A percentile compares a stretch with the other conserved stretches of the same genome.
These are phyloP conservation scores for Drosophila borealis DNA, from an alignment of 2,888 invertebrate species.

Conservation along the genomic window DNA sequence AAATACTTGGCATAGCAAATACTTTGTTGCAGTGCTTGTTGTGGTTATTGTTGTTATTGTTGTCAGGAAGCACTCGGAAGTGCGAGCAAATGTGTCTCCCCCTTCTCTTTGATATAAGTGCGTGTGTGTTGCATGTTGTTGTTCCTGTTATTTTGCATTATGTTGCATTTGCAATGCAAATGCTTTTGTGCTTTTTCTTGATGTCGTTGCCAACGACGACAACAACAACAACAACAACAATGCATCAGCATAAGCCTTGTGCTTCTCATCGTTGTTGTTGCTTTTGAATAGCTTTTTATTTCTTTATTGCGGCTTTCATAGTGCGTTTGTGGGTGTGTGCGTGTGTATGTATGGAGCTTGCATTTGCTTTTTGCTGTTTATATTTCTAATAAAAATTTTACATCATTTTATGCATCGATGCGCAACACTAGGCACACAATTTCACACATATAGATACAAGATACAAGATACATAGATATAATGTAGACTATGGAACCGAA, in stretches of 20 bases:
- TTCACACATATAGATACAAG: constrained; percentile 12
- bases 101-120: background rate
- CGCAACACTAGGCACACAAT: constrained; percentile 45
- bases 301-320: constrained; percentile 69
- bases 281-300: constrained; percentile 68
- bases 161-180: constrained; percentile 75
- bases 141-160: constrained; percentile 63
- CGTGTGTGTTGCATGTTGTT: constrained; percentile 24
- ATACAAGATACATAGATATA: background rate
- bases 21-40: constrained; percentile 40
- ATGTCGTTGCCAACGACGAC: constrained; percentile 63
- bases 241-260: constrained; percentile 59
- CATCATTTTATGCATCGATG: constrained; percentile 72
- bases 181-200: constrained; percentile 75
- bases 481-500: background rate
- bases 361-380: constrained; percentile 66
- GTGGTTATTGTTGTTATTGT: constrained; percentile 30
- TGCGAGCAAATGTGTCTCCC: constrained; percentile 59
- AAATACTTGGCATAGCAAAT: constrained; percentile 73
- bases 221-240: constrained; percentile 20
- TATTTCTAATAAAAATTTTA: constrained; percentile 78
- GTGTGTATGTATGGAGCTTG: constrained; percentile 18
- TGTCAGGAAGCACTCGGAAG: constrained; percentile 62
- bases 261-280: constrained; percentile 28
- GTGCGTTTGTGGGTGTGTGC: constrained; percentile 37